A percentile compares a stretch with the other conserved stretches of the same genome.
These are phyloP conservation scores for Sinonovacula constricta DNA, from an alignment of 1,140 invertebrate species.

Conservation along the genomic window DNA sequence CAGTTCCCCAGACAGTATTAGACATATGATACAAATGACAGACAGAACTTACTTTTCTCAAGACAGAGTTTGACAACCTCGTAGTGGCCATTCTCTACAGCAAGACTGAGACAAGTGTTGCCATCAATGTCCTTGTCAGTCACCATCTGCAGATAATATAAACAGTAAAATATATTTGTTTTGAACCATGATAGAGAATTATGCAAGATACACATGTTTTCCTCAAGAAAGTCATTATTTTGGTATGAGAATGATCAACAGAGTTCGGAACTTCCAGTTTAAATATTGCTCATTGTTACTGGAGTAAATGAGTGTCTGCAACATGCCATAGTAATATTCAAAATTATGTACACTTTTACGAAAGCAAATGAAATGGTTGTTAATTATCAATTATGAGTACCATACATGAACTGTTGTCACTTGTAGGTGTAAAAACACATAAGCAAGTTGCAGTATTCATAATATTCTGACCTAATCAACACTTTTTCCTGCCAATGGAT, in stretches of 20 bases:
- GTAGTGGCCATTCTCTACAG: conserved; percentile 79
- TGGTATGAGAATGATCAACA: not conserved
- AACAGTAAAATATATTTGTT: not conserved
- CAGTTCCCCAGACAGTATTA: too few relatives aligned
- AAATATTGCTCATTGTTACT: not conserved
- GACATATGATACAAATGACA: too few relatives aligned
- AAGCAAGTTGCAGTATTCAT: too few relatives aligned
- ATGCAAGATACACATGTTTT: not conserved
- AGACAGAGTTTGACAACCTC: conserved; percentile 75
- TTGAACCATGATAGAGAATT: not conserved
- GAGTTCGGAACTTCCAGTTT: not conserved
- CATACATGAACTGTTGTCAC: too few relatives aligned
- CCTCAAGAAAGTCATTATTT: not conserved
- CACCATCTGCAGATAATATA: conserved; percentile 70
- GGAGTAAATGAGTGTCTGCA: too few relatives aligned
- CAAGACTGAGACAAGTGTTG: conserved; percentile 78
- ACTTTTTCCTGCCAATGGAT: too few relatives aligned
- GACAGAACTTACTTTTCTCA: conserved; percentile 72
- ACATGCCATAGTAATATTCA: too few relatives aligned
- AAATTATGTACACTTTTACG: too few relatives aligned
- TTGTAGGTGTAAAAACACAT: too few relatives aligned
- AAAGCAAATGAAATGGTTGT: too few relatives aligned
- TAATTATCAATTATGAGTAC: too few relatives aligned
- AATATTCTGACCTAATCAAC: too few relatives aligned
- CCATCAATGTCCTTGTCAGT: conserved; percentile 76